Evolutionary conservation across 2,888 invertebrate genomes (phyloP).

Genomic region (Plebejus melissa): DNA sequence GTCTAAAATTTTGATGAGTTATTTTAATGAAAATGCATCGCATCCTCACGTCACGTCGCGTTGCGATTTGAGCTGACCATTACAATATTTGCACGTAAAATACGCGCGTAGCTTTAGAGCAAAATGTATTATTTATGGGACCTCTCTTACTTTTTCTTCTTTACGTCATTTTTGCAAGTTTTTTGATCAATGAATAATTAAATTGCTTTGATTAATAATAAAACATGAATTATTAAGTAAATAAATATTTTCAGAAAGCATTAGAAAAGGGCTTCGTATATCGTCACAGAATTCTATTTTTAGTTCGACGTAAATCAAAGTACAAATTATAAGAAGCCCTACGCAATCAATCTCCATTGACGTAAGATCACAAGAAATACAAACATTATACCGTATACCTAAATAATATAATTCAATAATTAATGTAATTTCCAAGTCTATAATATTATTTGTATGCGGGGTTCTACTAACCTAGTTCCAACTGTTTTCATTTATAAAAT

Average conservation of each 20-base stretch:
- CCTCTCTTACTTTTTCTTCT: too few relatives aligned
- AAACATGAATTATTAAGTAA: neutral
- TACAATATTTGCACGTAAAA: too few relatives aligned
- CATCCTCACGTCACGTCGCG: too few relatives aligned
- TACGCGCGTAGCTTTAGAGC: too few relatives aligned
- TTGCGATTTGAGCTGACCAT: too few relatives aligned
- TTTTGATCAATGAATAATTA: too few relatives aligned
- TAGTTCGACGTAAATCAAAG: neutral
- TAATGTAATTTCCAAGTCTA: neutral
- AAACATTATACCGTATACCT: neutral
- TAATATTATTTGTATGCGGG: neutral
- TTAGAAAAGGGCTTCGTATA: neutral
- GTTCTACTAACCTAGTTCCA: neutral
- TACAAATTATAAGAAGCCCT: conserved; percentile 12
- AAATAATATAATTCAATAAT: neutral
- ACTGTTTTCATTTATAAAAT: too few relatives aligned
- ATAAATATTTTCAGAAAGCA: neutral
- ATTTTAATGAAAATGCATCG: too few relatives aligned
- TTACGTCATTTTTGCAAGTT: too few relatives aligned
- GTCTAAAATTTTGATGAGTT: too few relatives aligned
- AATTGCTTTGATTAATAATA: too few relatives aligned
- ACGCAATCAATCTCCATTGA: neutral
- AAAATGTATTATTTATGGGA: too few relatives aligned
- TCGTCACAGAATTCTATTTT: neutral
- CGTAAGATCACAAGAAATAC: conserved; percentile 5